Conservation (phyloP, 1,140 invertebrate genomes). For the Drosophila kohkoa region DNA sequence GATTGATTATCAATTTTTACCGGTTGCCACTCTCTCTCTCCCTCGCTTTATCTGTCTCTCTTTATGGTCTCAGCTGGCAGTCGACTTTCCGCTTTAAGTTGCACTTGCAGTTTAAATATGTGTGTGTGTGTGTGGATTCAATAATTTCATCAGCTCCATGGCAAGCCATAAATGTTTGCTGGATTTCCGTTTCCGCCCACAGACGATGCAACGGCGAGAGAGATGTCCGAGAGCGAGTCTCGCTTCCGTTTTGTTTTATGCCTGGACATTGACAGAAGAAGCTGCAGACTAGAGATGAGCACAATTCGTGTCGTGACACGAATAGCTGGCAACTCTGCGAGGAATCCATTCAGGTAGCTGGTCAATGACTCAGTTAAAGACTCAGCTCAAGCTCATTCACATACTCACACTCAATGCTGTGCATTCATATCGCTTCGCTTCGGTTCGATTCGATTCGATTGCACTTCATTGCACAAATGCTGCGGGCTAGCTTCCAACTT, state of each 20-base stretch:
- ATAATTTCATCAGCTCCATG: constrained; percentile 38
- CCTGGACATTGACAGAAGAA: constrained; percentile 9
- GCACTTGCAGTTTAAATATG: constrained; percentile 65
- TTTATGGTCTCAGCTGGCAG: constrained; percentile 10
- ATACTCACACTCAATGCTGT: not conserved
- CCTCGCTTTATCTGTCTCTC: constrained; percentile 1
- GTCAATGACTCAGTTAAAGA: constrained; percentile 8
- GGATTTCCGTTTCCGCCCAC: constrained; percentile 42
- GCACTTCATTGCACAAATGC: constrained; percentile 78
- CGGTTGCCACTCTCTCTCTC: constrained; percentile 20
- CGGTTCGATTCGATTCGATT: constrained; percentile 38
- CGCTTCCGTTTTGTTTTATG: constrained; percentile 52
- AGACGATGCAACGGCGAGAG: not conserved
- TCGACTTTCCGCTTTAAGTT: constrained; percentile 33
- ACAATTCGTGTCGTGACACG: constrained; percentile 26
- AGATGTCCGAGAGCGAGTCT: not conserved
- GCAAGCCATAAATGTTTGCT: constrained; percentile 54
- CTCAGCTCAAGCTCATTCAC: constrained; percentile 23
- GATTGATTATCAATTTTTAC: constrained; percentile 80
- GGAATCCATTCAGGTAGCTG: constrained; percentile 43
- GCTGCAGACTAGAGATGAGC: constrained; percentile 9
- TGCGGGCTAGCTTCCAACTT: constrained; percentile 10
- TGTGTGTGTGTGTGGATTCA: constrained; percentile 63
- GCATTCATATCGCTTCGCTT: constrained; percentile 26
- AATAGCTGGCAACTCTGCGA: not conserved